A percentile compares a stretch with the other conserved stretches of the same genome.
Evolutionary conservation across 2,113 vertebrate species (phyloP).

Genomic region (Cyprinodon variegatus): DNA sequence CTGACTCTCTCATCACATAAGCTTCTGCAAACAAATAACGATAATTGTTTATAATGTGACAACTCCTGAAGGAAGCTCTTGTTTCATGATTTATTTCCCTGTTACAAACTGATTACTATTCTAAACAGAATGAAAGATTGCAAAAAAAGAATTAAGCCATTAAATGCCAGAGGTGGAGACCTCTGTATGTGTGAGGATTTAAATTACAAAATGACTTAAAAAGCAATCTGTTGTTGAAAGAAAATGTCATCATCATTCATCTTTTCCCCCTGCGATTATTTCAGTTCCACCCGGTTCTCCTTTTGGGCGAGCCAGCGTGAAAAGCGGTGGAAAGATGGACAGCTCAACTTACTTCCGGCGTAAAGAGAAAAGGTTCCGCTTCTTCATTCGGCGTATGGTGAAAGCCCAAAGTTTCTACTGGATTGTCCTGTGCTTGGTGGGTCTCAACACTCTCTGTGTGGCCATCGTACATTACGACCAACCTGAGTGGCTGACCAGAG

Average conservation of each 20-base stretch:
- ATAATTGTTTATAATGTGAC: conserved; percentile 3
- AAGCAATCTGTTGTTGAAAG: no score
- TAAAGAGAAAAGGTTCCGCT: conserved; percentile 95
- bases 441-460: conserved; percentile 93
- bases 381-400: conserved; percentile 97
- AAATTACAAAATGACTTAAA: not conserved
- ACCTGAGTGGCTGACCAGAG: conserved; percentile 88
- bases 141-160: no score
- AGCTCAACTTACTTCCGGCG: conserved; percentile 93
- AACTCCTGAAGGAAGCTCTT: not conserved
- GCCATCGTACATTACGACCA: conserved; percentile 97
- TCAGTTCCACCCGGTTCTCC: conserved; percentile 86
- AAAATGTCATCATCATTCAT: no score
- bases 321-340: conserved; percentile 89
- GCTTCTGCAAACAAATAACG: conserved; percentile 26
- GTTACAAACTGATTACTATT: no score
- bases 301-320: conserved; percentile 92
- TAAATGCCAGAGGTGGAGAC: not conserved
- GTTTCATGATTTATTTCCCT: conserved; percentile 9
- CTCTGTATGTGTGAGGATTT: not conserved
- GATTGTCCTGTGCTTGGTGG: conserved; percentile 94
- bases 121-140: no score
- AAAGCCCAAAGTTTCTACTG: conserved; percentile 99
- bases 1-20: conserved; percentile 37
- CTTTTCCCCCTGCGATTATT: not conserved